Base-by-base conservation (phyloP, 2,113 vertebrate genomes). In the Rhinogobius similis region DNA sequence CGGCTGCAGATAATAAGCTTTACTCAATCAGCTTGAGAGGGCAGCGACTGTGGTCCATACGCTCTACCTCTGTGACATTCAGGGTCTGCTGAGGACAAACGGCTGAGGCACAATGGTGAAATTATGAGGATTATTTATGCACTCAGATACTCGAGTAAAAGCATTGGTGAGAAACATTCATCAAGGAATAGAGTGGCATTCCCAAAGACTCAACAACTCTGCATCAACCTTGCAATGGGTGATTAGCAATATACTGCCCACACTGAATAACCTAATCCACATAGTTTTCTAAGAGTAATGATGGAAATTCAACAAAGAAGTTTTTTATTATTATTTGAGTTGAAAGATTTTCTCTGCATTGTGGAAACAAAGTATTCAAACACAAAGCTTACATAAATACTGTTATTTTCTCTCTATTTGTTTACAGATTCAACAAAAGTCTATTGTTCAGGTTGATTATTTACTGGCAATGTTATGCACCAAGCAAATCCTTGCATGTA, bases 1-100 rank as follows among this genome's bases (percentile, higher is more conserved):
- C 90, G 76, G 76, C 86, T 86, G 86, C 82, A 88, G 90, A 89
- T 89, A 87, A 92, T 89, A 79, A 88, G 86, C 86, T 89, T 88
- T 84, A 77, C 79, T 84, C 87, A 87, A 85, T 88, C 90, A 87
- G 83, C 72, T 76, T 81, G 82, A 85, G 79, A 87, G 85, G 82
- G 70, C 73, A 76, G 85, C 77, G 75, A 69, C 79, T 63, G 80
- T 65, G 65, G 56, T 83, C 87, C 76, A 70, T 46, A 58, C 67
- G 67, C 44, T 50, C 44, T 77, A 70, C 79, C 65, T 67, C 65
- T 55, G 62, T 76, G 73, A 69, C 72, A 68, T 69, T 23, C 1
- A 2, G 48, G 39, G 56, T 77, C 62, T 59, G 14, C 21, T 1
- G 16, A 68, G 66, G 62, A 82, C 70, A 69, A 61, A 56, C 46